phyloP scores from a whole-genome alignment of 1,140 invertebrate genomes.

The Piezodorus guildinii region DNA sequence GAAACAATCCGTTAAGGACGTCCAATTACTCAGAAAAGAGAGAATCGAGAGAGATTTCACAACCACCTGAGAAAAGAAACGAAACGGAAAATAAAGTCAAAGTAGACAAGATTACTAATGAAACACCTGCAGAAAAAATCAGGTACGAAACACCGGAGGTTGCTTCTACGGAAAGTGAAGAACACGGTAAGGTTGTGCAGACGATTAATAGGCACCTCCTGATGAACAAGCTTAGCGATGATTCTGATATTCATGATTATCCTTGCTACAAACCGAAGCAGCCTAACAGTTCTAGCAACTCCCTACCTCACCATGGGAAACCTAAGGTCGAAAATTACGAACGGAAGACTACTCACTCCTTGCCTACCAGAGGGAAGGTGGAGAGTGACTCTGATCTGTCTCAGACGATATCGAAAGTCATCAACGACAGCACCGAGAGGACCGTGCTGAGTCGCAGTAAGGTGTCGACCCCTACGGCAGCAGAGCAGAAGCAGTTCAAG shows the following conservation, averaged over 20 bases:
- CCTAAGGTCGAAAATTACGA: neutral
- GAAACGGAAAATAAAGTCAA: neutral
- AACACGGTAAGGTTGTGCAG: slow-evolving; percentile 31
- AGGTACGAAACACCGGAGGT: neutral
- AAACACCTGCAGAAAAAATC: neutral
- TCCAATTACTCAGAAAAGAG: too few relatives aligned
- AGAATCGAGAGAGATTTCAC: too few relatives aligned
- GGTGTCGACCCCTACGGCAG: neutral
- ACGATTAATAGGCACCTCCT: slow-evolving; percentile 34
- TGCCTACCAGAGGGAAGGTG: neutral
- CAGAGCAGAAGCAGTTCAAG: slow-evolving; percentile 21
- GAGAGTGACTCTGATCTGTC: slow-evolving; percentile 16
- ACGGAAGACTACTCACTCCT: neutral
- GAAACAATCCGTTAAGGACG: neutral
- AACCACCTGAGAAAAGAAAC: neutral
- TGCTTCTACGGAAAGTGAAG: slow-evolving; percentile 13
- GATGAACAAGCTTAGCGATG: slow-evolving; percentile 23
- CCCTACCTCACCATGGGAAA: slow-evolving; percentile 24
- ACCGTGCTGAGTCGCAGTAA: neutral
- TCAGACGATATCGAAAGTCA: slow-evolving; percentile 13
- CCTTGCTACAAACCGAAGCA: slow-evolving; percentile 20
- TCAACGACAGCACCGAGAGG: neutral
- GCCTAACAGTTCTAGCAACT: slow-evolving; percentile 28
- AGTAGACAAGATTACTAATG: neutral
- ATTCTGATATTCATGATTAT: slow-evolving; percentile 18